These are phyloP conservation scores for Cygnus olor DNA, from an alignment of 2,797 vertebrate species.

Conservation along the genomic window DNA sequence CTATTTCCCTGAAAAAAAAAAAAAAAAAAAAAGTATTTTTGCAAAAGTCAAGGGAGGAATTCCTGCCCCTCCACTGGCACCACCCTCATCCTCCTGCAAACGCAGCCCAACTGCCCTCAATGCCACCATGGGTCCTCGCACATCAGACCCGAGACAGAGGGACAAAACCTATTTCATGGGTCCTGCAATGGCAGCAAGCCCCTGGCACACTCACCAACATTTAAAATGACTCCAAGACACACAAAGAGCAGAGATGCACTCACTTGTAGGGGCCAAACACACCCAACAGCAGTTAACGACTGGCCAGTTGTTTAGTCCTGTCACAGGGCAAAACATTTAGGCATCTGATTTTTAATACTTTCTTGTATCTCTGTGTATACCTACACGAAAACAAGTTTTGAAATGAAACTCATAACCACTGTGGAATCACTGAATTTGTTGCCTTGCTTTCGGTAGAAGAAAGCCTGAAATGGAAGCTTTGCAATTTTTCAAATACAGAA, in stretches of 20 bases:
- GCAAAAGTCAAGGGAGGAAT: neutral
- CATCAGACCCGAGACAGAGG: fast-evolving
- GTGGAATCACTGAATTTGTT: neutral
- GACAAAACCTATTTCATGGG: fast-evolving
- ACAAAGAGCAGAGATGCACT: neutral
- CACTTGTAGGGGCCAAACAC: neutral
- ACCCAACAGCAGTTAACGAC: neutral
- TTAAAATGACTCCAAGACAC: neutral
- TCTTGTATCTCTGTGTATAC: fast-evolving
- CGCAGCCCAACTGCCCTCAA: neutral
- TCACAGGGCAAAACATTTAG: neutral
- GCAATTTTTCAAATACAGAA: constrained; percentile 56
- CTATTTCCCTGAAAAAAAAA: neutral
- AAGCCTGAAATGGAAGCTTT: constrained; percentile 25
- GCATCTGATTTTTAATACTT: neutral
- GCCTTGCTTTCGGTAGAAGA: neutral
- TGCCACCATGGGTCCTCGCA: neutral
- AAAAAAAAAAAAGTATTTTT: neutral
- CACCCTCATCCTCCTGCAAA: neutral
- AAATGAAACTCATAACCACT: neutral
- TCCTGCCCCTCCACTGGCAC: neutral
- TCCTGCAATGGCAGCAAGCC: fast-evolving
- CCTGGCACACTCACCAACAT: neutral
- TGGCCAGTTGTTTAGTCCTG: fast-evolving
- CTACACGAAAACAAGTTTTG: neutral